Percentiles rank a stretch among this genome's conserved stretches.
Evolutionary conservation across 2,888 invertebrate species (phyloP).

Genomic region (Pachycephus smyrnensis): DNA sequence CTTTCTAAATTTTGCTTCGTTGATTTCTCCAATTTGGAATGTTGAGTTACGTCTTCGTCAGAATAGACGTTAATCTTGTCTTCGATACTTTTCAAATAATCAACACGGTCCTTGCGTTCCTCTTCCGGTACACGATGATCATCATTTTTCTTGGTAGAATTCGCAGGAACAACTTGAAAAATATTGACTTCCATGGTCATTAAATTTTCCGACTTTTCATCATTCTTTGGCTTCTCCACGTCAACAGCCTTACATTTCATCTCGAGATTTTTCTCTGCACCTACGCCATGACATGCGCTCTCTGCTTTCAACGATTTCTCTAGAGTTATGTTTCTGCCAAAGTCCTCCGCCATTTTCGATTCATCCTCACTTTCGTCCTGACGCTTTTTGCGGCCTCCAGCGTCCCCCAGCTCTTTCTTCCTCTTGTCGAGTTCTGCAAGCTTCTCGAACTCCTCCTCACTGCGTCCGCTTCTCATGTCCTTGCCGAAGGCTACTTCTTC

Average conservation of each 20-base stretch:
- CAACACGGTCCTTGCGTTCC: neutral
- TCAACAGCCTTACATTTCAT: neutral
- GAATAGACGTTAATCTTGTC: constrained; percentile 27
- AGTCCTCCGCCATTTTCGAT: neutral
- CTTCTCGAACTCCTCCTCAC: constrained; percentile 33
- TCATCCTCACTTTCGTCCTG: constrained; percentile 3
- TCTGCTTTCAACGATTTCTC: neutral
- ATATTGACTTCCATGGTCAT: neutral
- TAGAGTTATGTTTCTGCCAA: neutral
- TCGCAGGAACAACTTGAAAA: neutral
- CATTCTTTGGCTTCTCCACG: neutral
- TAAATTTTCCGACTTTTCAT: neutral
- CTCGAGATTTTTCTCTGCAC: neutral
- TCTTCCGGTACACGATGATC: neutral
- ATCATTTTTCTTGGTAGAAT: neutral
- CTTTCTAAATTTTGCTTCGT: neutral
- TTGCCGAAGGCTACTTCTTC: constrained; percentile 52
- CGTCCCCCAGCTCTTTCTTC: constrained; percentile 2
- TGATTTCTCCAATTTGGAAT: neutral
- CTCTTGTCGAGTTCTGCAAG: constrained; percentile 34
- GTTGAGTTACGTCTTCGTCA: neutral
- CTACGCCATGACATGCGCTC: neutral
- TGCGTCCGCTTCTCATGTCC: constrained; percentile 38
- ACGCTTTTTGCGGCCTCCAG: constrained; percentile 5
- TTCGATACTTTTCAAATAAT: constrained; percentile 18